Conservation (phyloP, 2,113 vertebrate genomes). For the Oreochromis aureus region DNA sequence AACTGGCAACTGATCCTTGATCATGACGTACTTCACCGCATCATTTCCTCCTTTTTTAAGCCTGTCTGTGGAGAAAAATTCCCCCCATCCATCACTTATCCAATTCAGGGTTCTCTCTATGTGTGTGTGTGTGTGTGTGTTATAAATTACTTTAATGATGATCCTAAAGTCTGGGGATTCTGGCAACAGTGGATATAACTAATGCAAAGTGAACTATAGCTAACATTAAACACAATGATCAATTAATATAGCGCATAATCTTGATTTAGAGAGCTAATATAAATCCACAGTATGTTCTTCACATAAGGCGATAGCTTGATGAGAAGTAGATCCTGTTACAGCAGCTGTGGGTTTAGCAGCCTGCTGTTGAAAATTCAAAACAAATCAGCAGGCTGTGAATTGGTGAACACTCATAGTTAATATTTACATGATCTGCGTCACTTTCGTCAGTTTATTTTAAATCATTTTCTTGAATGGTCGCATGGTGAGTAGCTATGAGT, state of each 20-base stretch:
- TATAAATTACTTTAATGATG: not conserved
- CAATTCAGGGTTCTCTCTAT: not conserved
- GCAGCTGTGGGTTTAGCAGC: not conserved
- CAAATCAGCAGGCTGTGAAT: not conserved
- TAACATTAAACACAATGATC: not conserved
- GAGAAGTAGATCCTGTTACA: not conserved
- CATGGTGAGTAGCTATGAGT: not conserved
- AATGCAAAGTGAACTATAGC: not conserved
- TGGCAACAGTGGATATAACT: not conserved
- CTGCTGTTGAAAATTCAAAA: not conserved
- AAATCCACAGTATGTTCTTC: not conserved
- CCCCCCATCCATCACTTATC: not conserved
- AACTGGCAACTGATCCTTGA: not conserved
- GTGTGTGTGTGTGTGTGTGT: not conserved
- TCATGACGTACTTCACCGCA: accelerated
- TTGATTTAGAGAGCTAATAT: not conserved
- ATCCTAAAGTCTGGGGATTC: not conserved
- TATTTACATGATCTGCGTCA: not conserved
- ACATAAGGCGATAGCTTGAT: not conserved
- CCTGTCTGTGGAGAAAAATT: not conserved
- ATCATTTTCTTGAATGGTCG: not conserved
- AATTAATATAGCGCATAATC: not conserved
- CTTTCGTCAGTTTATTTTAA: not conserved
- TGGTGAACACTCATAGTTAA: not conserved
- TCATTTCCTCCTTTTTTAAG: not conserved